Base-by-base conservation (phyloP, 2,888 invertebrate species). In the Norana najaformis region DNA sequence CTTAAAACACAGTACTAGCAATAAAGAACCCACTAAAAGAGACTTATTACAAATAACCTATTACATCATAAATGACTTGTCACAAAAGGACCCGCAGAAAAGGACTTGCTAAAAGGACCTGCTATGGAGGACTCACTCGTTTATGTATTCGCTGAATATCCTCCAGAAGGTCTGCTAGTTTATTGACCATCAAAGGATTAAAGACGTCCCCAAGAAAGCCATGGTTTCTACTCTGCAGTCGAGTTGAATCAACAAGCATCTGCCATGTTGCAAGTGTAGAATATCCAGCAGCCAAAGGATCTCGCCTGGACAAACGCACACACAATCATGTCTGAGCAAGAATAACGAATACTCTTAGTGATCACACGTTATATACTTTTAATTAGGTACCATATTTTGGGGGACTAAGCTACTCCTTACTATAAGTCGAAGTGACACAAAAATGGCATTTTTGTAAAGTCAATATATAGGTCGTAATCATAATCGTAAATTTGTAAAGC, bases 251-350 rank as follows among this genome's bases (percentile, higher is more conserved):
- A 91, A 98, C 96, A 92, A 98, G 96, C 94, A 97, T 97, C 95
- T 97, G 97, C 98, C 98, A 98, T 95, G 98, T 97, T 90, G 97
- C 96, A 95, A 97, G 97, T 92, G 98, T 97, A 91, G 98, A 98
- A 95, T 97, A 97, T 94, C 97, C 93, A 97, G 96, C 98, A 98
- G 98, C 95, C 97, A 97, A 95, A 98, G 98, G 93, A 98, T 96
- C 95, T 97, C 97, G 95, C 88, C 35, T 88, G 4, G 18, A 41
- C 11, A 30, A 69, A 69, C n/a, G 8, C 13, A 69, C n/a, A 69
- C 69, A n/a, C n/a, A 69, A n/a, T n/a, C n/a, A n/a, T 30, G 35
- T 30, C 14, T 47, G 20, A 53, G 30, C 11, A 16, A 89, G 35
- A 36, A 41, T 69, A 53, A 53, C 35, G 83, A 35, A 90, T 35